phyloP scores from a whole-genome alignment of 1,140 invertebrate species.

The Caenorhabditis inopinata region DNA sequence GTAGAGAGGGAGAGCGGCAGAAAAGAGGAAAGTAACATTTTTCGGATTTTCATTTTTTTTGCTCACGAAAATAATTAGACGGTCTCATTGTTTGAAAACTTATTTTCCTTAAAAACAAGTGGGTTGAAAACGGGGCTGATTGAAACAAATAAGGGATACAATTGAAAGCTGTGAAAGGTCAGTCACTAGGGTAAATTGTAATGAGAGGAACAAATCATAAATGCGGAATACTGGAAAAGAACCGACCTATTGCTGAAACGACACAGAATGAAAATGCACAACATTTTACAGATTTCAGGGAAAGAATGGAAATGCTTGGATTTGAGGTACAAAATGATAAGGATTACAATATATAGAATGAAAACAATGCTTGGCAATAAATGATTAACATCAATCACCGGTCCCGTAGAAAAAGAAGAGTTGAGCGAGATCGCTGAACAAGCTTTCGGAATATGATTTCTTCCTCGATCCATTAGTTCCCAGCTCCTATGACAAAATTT shows the following conservation, averaged over 20 bases:
- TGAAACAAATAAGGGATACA: not conserved
- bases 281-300: not conserved
- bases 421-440: slow-evolving; percentile 1
- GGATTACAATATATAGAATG: not conserved
- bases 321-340: slow-evolving; percentile 22
- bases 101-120: too few relatives aligned
- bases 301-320: not conserved
- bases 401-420: not conserved
- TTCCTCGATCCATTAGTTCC: too few relatives aligned
- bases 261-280: not conserved
- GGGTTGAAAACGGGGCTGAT: not conserved
- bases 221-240: not conserved
- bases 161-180: not conserved
- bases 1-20: not conserved
- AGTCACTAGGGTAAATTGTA: not conserved
- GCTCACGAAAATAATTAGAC: too few relatives aligned
- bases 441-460: not conserved
- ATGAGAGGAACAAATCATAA: not conserved
- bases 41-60: too few relatives aligned
- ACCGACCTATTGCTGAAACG: not conserved
- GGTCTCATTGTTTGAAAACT: too few relatives aligned
- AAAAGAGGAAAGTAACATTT: too few relatives aligned
- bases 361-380: too few relatives aligned
- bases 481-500: too few relatives aligned
- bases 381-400: not conserved